Evolutionary conservation across 2,888 invertebrate species (phyloP).

Genomic region (Synanthedon tipuliformis): DNA sequence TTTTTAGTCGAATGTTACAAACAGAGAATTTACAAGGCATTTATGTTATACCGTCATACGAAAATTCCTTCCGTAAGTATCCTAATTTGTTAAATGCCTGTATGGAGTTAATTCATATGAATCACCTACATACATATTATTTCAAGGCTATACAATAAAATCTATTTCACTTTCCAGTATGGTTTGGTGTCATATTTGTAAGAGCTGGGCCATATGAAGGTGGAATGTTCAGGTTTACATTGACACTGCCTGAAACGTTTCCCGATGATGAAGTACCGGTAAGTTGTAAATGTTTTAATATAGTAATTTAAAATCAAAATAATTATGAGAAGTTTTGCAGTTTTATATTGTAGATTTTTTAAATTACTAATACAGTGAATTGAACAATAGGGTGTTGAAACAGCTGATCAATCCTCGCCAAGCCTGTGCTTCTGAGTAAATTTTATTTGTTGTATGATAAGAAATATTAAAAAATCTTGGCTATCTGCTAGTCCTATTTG

Average conservation of each 20-base stretch:
- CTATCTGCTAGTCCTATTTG: no score
- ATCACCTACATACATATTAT: no score
- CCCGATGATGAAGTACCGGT: conserved; percentile 88
- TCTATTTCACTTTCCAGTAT: conserved; percentile 72
- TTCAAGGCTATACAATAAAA: no score
- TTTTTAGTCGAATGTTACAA: conserved; percentile 83
- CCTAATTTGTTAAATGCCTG: neutral
- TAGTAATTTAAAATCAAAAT: neutral
- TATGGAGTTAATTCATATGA: no score
- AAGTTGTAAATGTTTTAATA: conserved; percentile 36
- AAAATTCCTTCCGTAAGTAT: conserved; percentile 83
- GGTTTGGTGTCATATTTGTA: conserved; percentile 93
- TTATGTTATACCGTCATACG: conserved; percentile 92
- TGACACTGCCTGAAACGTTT: conserved; percentile 88
- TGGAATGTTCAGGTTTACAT: conserved; percentile 89
- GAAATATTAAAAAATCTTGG: no score
- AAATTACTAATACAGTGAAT: no score
- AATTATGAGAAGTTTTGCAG: neutral
- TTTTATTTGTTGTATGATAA: no score
- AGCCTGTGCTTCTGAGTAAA: no score
- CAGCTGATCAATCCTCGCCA: no score
- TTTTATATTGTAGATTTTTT: no score
- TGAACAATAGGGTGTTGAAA: no score
- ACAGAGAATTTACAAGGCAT: conserved; percentile 88
- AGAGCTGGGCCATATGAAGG: conserved; percentile 90